Base-by-base conservation (phyloP, 2,888 invertebrate genomes). In the Leptinotarsa haldemani region DNA sequence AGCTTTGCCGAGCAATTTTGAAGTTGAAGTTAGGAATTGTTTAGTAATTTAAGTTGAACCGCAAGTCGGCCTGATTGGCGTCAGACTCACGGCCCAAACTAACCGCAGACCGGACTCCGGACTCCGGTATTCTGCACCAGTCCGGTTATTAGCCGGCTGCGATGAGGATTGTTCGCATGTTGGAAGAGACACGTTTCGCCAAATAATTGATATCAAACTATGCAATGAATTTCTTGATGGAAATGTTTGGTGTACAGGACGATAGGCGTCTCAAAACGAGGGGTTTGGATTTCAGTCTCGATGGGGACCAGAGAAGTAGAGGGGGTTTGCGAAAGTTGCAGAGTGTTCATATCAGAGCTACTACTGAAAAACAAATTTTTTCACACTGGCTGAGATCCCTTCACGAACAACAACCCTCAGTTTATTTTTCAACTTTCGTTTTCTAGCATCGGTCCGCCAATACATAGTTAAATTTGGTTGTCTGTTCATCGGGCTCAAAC, bases 21-120 rank as follows among this genome's bases (percentile, higher is more conserved):
- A 77, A 80, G 79, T 79, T 74, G 64, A 77, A 80, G 79, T 80
- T 79, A 77, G 73, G 79, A 78, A 80, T 80, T 82, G 81, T 81
- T 81, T 75, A 78, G 80, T 77, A 81, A 82, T 81, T 80, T 79
- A 76, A 72, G 74, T 74, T 75, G 58, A 65, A 73, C 78, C 75
- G 69, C 77, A 77, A 76, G 74, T 75, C 30, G 7, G 30, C n/a
- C 40, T n/a, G 61, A 7, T 72, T 70, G 79, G 77, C 78, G 79
- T 76, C 74, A 73, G 76, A 77, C 74, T 74, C 72, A 73, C 69
- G 75, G 67, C 74, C 40, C 76, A 73, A 70, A 61, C 66, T 70
- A 65, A 79, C 81, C 81, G 78, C 81, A 81, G 81, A 77, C 81
- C 79, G 80, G 80, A 80, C 80, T 74, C 70, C 65, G 75, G 75